Base-by-base conservation (phyloP, 1,140 invertebrate species). In the Megalonaias nervosa region DNA sequence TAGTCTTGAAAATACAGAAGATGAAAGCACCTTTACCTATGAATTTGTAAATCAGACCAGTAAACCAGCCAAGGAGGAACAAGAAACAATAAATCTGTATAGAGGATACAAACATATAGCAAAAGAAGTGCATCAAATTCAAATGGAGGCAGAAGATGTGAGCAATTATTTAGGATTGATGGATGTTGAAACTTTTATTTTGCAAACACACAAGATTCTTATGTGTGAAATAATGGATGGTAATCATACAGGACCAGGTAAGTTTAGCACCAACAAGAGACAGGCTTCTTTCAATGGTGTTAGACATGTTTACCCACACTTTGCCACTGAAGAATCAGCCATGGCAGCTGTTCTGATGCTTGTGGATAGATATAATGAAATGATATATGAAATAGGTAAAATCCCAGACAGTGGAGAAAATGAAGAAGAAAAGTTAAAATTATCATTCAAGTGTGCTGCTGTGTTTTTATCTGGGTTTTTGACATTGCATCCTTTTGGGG, bases 1-100 rank as follows among this genome's bases (percentile, higher is more conserved):
- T 58, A 15, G 11, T 57, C 12, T 5, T 15, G 23, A 21, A 57
- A 1, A 11, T 12, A 19, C 17, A 9, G 19, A 15, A 15, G 23
- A 70, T 11, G 58, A 23, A 23, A 19, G 19, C 17, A 6, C 38
- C 38, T 48, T 5, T 48, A 48, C 38, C 11, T 48, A 48, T 48
- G 38, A 48, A 48, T 48, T 11, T 62, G 60, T 19, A 60, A 60
- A 60, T 60, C 19, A 62, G 23, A n/a, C 23, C 0, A n/a, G 60
- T 5, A 19, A 62, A 19, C 23, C 19, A 15, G 11, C 19, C 1
- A 72, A 72, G 23, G 64, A 21, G 48, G 38, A 17, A 55, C 21
- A 9, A 14, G 71, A 72, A 55, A 74, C 72, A n/a, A 58, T 26
- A 58, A 74, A 74, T 59, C 59, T 74, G 55, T 74, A 67, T 67